phyloP scores from a whole-genome alignment of 2,888 invertebrate species.

The Homarus gammarus region DNA sequence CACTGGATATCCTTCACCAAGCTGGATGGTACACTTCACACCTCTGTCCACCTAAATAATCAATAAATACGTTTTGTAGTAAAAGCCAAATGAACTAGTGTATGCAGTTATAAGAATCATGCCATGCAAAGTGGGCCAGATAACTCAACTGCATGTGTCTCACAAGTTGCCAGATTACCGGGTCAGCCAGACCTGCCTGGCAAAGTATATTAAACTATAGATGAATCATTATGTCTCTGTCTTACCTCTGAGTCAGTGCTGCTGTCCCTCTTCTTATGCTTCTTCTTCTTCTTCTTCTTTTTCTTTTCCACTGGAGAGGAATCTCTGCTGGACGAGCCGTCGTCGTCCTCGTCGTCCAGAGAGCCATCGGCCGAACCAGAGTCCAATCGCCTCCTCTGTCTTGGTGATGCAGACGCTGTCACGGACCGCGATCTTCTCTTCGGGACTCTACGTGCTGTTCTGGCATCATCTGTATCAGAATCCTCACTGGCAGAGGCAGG shows the following conservation, averaged over 20 bases:
- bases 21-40: no score
- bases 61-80: no score
- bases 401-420: constrained; percentile 76
- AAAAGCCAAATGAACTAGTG: no score
- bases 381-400: constrained; percentile 80
- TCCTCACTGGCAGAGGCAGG: constrained; percentile 74
- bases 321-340: constrained; percentile 62
- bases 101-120: no score
- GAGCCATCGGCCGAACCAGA: constrained; percentile 71
- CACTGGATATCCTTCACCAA: no score
- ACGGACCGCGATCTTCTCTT: constrained; percentile 50
- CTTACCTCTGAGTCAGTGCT: constrained; percentile 72
- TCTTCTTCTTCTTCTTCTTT: constrained; percentile 75
- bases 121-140: not conserved
- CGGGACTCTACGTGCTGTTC: constrained; percentile 13
- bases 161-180: no score
- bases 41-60: no score
- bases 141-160: no score
- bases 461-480: constrained; percentile 59
- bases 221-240: no score
- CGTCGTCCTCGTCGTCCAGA: constrained; percentile 52
- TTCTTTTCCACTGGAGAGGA: constrained; percentile 71
- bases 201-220: no score
- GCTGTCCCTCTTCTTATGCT: constrained; percentile 74
- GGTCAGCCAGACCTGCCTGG: no score